Evolutionary conservation across 2,113 vertebrate species (phyloP).

Genomic region (Phylloscopus trochiloides): DNA sequence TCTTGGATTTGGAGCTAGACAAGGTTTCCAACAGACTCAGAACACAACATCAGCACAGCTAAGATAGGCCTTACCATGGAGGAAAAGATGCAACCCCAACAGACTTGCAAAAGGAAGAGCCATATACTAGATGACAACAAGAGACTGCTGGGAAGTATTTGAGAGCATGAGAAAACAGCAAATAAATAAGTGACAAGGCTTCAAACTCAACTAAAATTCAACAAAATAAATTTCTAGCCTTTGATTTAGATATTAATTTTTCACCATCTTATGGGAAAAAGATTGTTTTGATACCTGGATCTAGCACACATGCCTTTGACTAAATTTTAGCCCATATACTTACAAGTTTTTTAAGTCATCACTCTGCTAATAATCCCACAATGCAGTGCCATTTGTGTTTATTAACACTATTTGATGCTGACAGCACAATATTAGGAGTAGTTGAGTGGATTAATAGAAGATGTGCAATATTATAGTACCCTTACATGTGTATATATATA

Average conservation of each 20-base stretch:
- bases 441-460: background rate
- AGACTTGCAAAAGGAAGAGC: background rate
- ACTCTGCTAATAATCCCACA: background rate
- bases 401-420: background rate
- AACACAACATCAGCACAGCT: background rate
- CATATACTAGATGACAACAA: background rate
- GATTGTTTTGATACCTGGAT: background rate
- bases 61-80: background rate
- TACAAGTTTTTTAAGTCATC: background rate
- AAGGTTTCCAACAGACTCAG: background rate
- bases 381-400: background rate
- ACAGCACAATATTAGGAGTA: background rate
- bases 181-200: background rate
- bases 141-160: background rate
- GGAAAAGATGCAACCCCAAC: background rate
- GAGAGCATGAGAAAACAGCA: background rate
- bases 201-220: background rate
- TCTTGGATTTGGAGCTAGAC: background rate
- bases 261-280: background rate
- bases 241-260: background rate
- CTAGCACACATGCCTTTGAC: background rate
- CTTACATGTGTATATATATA: accelerated
- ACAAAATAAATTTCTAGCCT: background rate
- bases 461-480: background rate
- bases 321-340: background rate